Percentiles rank a stretch among this genome's conserved stretches.
Conservation (phyloP, 1,140 invertebrate genomes). For the Meteorus sp. region DNA sequence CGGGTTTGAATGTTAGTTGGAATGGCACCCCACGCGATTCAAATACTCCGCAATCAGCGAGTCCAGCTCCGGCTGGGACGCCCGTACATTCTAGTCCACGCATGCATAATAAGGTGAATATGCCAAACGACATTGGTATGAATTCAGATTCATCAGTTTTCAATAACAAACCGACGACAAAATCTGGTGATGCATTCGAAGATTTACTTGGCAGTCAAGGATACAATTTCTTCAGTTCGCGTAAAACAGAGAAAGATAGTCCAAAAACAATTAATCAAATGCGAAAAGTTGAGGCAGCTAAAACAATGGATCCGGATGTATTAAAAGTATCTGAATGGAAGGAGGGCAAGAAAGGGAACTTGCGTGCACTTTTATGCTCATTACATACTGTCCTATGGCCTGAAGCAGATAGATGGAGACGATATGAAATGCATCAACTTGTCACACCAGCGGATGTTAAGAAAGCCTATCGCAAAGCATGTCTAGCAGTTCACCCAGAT, state of each 20-base stretch:
- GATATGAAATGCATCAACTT: conserved; percentile 92
- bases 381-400: conserved; percentile 94
- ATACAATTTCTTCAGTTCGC: conserved; percentile 70
- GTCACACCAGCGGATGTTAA: conserved; percentile 91
- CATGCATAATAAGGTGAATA: conserved; percentile 42
- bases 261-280: conserved; percentile 91
- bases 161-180: conserved; percentile 54
- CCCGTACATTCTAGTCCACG: conserved; percentile 51
- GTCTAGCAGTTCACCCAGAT: conserved; percentile 96
- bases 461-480: conserved; percentile 93
- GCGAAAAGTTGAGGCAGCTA: conserved; percentile 83
- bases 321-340: conserved; percentile 82
- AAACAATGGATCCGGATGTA: conserved; percentile 90
- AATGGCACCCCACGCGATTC: conserved; percentile 53
- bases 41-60: conserved; percentile 53
- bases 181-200: conserved; percentile 78
- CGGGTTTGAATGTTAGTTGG: conserved; percentile 52
- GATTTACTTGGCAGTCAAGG: conserved; percentile 88
- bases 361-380: conserved; percentile 91
- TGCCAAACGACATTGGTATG: conserved; percentile 38
- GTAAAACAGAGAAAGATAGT: conserved; percentile 72
- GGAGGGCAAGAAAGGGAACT: conserved; percentile 95
- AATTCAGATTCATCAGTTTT: conserved; percentile 16
- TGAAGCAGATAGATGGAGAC: conserved; percentile 84
- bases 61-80: conserved; percentile 49